Base-by-base conservation (phyloP, 2,888 invertebrate genomes). In the Campoplex nolae region DNA sequence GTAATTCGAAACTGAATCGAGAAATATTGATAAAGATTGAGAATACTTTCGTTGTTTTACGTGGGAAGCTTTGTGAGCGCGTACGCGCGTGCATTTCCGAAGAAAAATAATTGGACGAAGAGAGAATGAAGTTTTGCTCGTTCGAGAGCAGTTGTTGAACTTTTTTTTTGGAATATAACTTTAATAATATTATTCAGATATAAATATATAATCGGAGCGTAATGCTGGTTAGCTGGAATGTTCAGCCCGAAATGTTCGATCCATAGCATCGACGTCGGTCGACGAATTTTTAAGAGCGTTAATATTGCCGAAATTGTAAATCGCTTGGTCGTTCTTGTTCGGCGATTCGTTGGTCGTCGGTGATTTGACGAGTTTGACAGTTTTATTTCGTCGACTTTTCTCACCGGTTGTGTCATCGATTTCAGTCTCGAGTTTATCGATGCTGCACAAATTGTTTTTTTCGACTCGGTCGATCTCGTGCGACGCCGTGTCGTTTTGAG, bases 211-310 rank as follows among this genome's bases (percentile, higher is more conserved):
- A 62, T 62, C 62, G 62, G 62, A 62, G 7, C 32, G 62, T 73
- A 51, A 68, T 51, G 82, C 79, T 87, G 87, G 87, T 85, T 87
- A 87, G 87, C 87, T 87, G 82, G 87, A 87, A 83, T 87, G 87
- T 75, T 87, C 87, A 32, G 87, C 87, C 7, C 87, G 78, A 76
- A 87, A 87, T 48, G 87, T 87, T 83, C 87, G 87, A 83, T 87
- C 87, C 71, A 82, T 87, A 42, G 85, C 87, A n/a, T 87, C 87
- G 45, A 87, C 84, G 67, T 83, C 87, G 4, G 79, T 54, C 48
- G 79, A 71, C 18, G 75, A 67, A 73, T 83, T 85, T 42, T 76
- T 62, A 38, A 70, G 48, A 23, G 62, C 62, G 7, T 75, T 28
- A 76, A 80, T 83, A 73, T 85, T 73, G 7, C 76, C 82, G 54